Conservation (phyloP, 2,888 invertebrate species). For the Theodoxus fluviatilis region DNA sequence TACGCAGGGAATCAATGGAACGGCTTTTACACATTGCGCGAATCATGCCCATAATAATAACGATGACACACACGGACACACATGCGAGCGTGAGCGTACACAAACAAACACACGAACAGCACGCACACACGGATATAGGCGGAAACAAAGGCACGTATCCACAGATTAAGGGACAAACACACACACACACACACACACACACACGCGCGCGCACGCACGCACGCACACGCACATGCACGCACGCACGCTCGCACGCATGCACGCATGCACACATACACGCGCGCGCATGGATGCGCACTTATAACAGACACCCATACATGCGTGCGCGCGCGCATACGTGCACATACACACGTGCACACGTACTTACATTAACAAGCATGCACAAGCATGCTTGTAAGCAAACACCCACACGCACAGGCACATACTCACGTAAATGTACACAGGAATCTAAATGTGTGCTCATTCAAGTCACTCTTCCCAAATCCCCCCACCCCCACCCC, state of each 20-base stretch:
- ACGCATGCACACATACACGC: not conserved
- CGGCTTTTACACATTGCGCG: not conserved
- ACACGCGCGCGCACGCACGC: constrained; percentile 6
- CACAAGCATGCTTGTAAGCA: too few species aligned
- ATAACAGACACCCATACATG: constrained; percentile 4
- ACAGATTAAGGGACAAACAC: not conserved
- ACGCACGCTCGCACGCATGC: not conserved
- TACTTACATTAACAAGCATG: not conserved
- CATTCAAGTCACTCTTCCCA: too few species aligned
- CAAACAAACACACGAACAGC: too few species aligned
- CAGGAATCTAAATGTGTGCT: too few species aligned
- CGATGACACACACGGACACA: not conserved
- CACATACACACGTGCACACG: not conserved
- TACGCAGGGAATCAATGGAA: not conserved
- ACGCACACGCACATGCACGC: constrained; percentile 2
- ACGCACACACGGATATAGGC: too few species aligned
- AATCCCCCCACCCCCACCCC: too few species aligned
- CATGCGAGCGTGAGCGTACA: too few species aligned
- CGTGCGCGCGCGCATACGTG: constrained; percentile 2
- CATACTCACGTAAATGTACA: not conserved
- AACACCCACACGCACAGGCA: not conserved
- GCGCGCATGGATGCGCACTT: too few species aligned
- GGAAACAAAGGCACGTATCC: not conserved
- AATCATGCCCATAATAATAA: constrained; percentile 3
- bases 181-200: constrained; percentile 3